Percentiles rank a stretch among this genome's conserved stretches.
These are phyloP conservation scores for Anseranas semipalmata DNA, from an alignment of 2,113 vertebrate species.

Conservation along the genomic window DNA sequence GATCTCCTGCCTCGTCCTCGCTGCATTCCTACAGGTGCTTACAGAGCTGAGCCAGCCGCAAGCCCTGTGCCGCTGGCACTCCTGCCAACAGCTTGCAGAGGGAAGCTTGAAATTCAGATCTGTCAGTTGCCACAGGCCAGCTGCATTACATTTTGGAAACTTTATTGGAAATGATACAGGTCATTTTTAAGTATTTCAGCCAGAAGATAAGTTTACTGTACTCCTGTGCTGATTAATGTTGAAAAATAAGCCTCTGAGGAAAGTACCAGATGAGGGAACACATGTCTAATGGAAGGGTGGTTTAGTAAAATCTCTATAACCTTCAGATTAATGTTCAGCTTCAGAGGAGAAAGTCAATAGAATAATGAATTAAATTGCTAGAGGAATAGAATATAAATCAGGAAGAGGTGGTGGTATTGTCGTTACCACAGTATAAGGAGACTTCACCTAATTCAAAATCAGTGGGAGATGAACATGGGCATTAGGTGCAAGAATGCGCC, in stretches of 20 bases:
- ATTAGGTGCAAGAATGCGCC: background rate
- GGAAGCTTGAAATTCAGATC: background rate
- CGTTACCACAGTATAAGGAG: background rate
- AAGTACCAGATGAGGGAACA: slow-evolving; percentile 18
- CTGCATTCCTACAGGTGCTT: background rate
- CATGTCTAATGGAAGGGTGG: slow-evolving; percentile 23
- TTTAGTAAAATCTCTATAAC: slow-evolving; percentile 51
- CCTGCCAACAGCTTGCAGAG: background rate
- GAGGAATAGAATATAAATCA: slow-evolving; percentile 41
- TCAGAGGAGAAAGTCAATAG: slow-evolving; percentile 51
- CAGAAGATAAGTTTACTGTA: slow-evolving; percentile 23
- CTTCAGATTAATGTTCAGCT: slow-evolving; percentile 50
- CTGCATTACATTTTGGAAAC: background rate
- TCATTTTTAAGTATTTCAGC: slow-evolving; percentile 14
- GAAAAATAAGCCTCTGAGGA: slow-evolving; percentile 43
- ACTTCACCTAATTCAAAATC: background rate
- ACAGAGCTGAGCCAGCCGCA: background rate
- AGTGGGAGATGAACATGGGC: background rate
- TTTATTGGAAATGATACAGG: background rate
- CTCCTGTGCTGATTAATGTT: slow-evolving; percentile 18
- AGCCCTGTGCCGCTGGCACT: accelerated
- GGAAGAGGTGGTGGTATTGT: background rate
- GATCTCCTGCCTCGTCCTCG: background rate
- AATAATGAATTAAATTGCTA: slow-evolving; percentile 40
- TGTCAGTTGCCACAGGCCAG: background rate